Evolutionary conservation across 2,888 invertebrate species (phyloP).

Genomic region (Eilema depressum): DNA sequence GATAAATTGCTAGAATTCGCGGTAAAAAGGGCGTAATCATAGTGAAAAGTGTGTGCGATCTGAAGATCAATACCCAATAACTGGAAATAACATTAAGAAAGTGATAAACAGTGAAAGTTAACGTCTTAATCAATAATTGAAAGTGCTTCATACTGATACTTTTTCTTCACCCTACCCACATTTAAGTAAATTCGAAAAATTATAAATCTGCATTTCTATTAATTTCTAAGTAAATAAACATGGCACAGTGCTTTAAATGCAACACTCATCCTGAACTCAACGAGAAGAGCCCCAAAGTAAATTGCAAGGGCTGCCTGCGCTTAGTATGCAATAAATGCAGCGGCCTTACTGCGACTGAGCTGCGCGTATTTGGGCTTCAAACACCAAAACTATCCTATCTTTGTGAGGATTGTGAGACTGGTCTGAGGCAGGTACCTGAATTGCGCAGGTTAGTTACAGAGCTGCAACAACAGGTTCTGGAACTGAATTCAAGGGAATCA

Average conservation of each 20-base stretch:
- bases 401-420: neutral
- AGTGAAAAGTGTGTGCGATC: too few relatives aligned
- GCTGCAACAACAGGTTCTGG: neutral
- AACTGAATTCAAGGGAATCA: too few relatives aligned
- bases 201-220: neutral
- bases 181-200: neutral
- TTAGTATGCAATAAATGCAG: slow-evolving; percentile 10
- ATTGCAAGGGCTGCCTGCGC: slow-evolving; percentile 10
- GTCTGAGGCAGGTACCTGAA: slow-evolving; percentile 1
- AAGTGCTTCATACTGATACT: neutral
- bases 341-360: neutral
- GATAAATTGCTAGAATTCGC: too few relatives aligned
- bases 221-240: neutral
- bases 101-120: neutral
- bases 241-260: slow-evolving; percentile 5
- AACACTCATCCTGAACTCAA: neutral
- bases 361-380: slow-evolving; percentile 7
- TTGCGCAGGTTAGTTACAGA: slow-evolving; percentile 10
- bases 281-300: slow-evolving; percentile 3
- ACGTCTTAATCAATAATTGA: neutral
- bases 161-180: neutral
- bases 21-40: too few relatives aligned
- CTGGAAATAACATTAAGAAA: neutral
- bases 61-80: too few relatives aligned
- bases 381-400: slow-evolving; percentile 4